A percentile compares a stretch with the other conserved stretches of the same genome.
Evolutionary conservation across 2,113 vertebrate genomes (phyloP).

Genomic region (Cichladusa arquata): DNA sequence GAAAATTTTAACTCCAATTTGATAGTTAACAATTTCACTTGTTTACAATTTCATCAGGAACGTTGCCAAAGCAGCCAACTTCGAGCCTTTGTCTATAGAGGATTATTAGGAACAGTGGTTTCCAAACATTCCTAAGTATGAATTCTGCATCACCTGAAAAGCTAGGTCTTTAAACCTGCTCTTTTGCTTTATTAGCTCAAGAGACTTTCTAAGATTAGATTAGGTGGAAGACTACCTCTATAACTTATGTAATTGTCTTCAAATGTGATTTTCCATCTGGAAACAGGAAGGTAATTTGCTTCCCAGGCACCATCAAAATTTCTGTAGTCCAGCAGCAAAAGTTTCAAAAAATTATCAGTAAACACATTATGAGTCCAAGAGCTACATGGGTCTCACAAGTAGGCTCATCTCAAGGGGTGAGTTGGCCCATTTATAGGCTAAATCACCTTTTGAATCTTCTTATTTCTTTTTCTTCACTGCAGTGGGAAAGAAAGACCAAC

Average conservation of each 20-base stretch:
- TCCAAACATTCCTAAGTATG: background rate
- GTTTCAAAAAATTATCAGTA: background rate
- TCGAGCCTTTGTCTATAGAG: background rate
- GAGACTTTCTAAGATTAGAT: constrained; percentile 19
- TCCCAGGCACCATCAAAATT: background rate
- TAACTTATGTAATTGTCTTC: constrained; percentile 3
- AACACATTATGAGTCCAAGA: background rate
- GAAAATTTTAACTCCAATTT: background rate
- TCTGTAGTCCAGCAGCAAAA: background rate
- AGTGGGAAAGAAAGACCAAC: background rate
- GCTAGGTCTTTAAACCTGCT: background rate
- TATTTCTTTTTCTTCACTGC: background rate
- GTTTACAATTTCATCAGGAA: background rate
- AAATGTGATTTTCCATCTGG: constrained; percentile 39
- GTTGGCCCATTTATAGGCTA: background rate
- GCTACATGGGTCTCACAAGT: background rate
- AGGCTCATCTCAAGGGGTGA: background rate
- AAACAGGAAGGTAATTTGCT: constrained; percentile 8
- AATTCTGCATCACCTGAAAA: background rate
- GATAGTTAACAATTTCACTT: background rate
- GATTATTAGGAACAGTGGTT: background rate
- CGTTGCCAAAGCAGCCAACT: background rate
- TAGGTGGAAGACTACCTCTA: background rate
- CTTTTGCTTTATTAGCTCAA: constrained; percentile 2
- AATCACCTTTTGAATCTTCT: background rate